Conservation (phyloP, 2,113 vertebrate genomes). For the Solea solea region DNA sequence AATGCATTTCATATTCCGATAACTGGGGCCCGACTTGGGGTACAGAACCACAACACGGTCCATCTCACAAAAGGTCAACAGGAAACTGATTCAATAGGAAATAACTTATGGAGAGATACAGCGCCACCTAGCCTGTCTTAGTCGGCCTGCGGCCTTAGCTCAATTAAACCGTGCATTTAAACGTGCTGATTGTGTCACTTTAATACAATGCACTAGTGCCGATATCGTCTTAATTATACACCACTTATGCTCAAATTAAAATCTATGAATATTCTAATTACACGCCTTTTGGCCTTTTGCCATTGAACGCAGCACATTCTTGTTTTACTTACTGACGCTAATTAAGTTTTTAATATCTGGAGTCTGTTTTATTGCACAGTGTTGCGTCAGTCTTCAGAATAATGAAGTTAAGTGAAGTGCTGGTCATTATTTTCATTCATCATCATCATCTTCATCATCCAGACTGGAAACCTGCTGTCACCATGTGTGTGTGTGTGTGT, state of each 20-base stretch:
- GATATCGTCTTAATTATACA: constrained; percentile 39
- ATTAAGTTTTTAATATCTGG: constrained; percentile 47
- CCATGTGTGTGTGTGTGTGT: no score
- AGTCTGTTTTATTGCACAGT: constrained; percentile 37
- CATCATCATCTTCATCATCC: constrained; percentile 18
- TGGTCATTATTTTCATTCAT: constrained; percentile 19
- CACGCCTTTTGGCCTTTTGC: constrained; percentile 35
- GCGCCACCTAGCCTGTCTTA: no score
- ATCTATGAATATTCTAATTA: constrained; percentile 65
- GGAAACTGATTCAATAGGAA: no score
- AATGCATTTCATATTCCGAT: no score
- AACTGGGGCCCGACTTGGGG: no score
- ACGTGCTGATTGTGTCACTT: no score
- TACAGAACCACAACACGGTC: no score
- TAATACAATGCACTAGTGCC: constrained; percentile 7
- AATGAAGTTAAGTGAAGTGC: constrained; percentile 27
- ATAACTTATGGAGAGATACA: no score
- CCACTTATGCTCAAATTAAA: constrained; percentile 41
- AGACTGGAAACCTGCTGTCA: constrained; percentile 19
- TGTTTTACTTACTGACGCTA: constrained; percentile 58
- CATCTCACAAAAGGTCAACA: no score
- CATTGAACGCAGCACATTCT: constrained; percentile 17
- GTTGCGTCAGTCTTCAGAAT: constrained; percentile 65
- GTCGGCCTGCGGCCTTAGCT: no score
- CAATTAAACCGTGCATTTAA: no score